Conservation (phyloP, 1,140 invertebrate genomes). For the Carcinoscorpius rotundicauda region DNA sequence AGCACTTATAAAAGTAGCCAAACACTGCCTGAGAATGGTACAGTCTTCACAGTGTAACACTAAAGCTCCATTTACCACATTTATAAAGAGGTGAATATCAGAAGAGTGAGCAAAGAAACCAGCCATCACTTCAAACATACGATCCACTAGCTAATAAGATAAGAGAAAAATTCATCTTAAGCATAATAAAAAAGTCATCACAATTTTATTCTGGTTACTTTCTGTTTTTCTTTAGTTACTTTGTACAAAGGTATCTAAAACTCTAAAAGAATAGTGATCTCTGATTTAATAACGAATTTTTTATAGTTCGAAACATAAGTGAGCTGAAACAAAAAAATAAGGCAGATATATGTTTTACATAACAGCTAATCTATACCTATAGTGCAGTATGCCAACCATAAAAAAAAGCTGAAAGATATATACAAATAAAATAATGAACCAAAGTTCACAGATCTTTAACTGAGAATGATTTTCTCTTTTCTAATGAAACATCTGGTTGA, state of each 20-base stretch:
- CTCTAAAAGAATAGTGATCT: too few relatives aligned
- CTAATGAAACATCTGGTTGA: too few relatives aligned
- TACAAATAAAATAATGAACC: too few relatives aligned
- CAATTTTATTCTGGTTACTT: background rate
- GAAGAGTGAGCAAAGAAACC: constrained; percentile 95
- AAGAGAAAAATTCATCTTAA: background rate
- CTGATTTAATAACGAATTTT: too few relatives aligned
- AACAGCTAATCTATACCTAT: too few relatives aligned
- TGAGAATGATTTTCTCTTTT: too few relatives aligned
- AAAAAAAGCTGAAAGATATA: too few relatives aligned
- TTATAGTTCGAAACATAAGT: too few relatives aligned
- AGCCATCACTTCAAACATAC: constrained; percentile 98
- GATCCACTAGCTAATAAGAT: constrained; percentile 58
- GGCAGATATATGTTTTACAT: too few relatives aligned
- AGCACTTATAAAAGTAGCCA: constrained; percentile 94
- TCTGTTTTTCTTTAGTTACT: background rate
- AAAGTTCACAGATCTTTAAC: too few relatives aligned
- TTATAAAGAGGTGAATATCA: constrained; percentile 94
- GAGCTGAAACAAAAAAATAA: too few relatives aligned
- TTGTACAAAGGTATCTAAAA: background rate
- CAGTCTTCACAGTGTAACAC: constrained; percentile 94
- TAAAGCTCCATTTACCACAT: constrained; percentile 94
- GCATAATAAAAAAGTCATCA: background rate
- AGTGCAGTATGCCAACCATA: too few relatives aligned
- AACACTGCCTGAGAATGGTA: constrained; percentile 85